Percentiles rank a stretch among this genome's conserved stretches.
Evolutionary conservation across 1,140 invertebrate genomes (phyloP).

Genomic region (Drosophila carrolli): DNA sequence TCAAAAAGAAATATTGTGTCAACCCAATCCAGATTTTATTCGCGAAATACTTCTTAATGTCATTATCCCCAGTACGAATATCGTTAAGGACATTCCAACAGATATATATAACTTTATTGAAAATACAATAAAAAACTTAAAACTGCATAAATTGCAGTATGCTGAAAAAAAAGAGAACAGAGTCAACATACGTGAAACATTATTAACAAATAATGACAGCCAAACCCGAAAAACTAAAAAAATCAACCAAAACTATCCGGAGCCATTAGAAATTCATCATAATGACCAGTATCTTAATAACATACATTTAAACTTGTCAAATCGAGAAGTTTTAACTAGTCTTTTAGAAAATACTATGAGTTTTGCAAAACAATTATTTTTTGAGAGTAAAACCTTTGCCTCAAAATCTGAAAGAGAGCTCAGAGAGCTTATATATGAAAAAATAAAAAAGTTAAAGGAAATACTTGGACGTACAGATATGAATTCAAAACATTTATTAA

Average conservation of each 20-base stretch:
- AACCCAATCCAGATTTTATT: conserved; percentile 31
- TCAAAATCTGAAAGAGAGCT: conserved; percentile 47
- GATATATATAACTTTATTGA: conserved; percentile 56
- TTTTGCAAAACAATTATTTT: conserved; percentile 59
- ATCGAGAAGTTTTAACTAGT: conserved; percentile 14
- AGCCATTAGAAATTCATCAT: conserved; percentile 47
- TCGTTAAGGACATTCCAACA: conserved; percentile 10
- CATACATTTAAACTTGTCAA: conserved; percentile 33
- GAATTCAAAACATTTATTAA: background rate
- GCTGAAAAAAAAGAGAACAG: background rate
- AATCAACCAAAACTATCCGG: conserved; percentile 46
- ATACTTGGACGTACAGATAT: conserved; percentile 15
- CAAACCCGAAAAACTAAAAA: background rate
- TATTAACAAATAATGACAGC: background rate
- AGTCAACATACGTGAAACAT: background rate
- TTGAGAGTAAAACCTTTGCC: conserved; percentile 45
- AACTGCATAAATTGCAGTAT: conserved; percentile 13
- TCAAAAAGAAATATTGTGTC: conserved; percentile 20
- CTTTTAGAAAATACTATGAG: conserved; percentile 34
- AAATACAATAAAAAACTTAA: conserved; percentile 41
- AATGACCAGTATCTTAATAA: conserved; percentile 58
- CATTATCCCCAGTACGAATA: conserved; percentile 20
- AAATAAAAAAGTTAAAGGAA: conserved; percentile 48
- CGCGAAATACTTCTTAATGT: conserved; percentile 38
- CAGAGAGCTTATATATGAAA: conserved; percentile 24